Evolutionary conservation across 2,888 invertebrate species (phyloP), one percentile per base, ranked within the genome.

Genomic region (Epinotia demarniana): DNA sequence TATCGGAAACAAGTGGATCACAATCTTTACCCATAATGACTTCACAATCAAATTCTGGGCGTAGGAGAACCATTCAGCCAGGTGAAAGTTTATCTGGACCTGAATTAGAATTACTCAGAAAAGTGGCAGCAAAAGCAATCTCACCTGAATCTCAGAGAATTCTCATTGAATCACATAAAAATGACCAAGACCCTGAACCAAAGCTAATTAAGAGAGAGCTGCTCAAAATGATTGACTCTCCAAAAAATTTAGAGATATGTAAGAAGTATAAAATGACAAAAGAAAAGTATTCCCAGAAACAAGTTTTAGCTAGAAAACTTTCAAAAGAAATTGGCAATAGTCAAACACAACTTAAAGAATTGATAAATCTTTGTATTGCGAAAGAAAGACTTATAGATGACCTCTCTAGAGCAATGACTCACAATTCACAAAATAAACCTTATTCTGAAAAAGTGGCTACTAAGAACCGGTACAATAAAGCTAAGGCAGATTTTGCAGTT

Each of bases 361-460:
- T 97, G 33, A 96, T 97, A 81, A 95, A 95, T 82, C 95, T 96
- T 33, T 94, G 94, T 81, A 91, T 94, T 81, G 90, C 92, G 1
- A 97, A 97, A 87, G 96, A 97, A 85, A 96, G 96, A 81, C 94
- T 97, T 64, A 96, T 97, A 79, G 95, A 95, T 81, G 97, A 97
- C 81, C 92, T 97, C 80, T 90, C 92, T 2, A 92, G 87, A 84
- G 85, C 90, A 64, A 85, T 91, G 60, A 89, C 87, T 74, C 84
- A 89, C 77, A 89, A 85, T 77, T 85, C 84, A 77, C 90, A 89
- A 75, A 91, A 85, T 74, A 92, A 92, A 79, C 81, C 84, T 68
- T 88, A 86, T 78, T 95, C 96, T 79, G 96, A 96, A 70, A 96
- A 96, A 85, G 93, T 95, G 64, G 95, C 95, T 83, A 83, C 96